These are phyloP conservation scores for Agelas oroides DNA, from an alignment of 37 sponge, comb jelly and placozoan species.

Conservation along the genomic window DNA sequence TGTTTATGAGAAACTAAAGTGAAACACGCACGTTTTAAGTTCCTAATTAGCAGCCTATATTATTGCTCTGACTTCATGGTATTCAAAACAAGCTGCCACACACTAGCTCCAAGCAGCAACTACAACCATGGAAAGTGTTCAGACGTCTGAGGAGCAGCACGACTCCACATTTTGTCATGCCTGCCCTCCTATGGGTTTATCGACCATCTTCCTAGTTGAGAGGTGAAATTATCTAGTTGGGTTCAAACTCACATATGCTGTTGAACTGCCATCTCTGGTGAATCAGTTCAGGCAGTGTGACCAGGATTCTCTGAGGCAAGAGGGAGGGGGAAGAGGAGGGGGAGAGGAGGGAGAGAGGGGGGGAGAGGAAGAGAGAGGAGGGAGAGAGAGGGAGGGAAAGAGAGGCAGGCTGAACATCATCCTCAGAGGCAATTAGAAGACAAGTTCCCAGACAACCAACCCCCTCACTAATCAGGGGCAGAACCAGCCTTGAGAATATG, in stretches of 20 bases:
- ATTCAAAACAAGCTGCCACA: too few species aligned
- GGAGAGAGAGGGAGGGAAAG: conserved; percentile 42
- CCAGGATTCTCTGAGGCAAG: conserved; percentile 60
- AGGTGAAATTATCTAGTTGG: too few species aligned
- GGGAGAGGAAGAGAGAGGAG: conserved; percentile 14
- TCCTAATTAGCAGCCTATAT: too few species aligned
- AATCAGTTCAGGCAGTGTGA: conserved; percentile 81
- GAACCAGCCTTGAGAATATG: not conserved
- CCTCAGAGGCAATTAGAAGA: not conserved
- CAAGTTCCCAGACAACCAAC: not conserved
- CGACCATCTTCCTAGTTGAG: too few species aligned
- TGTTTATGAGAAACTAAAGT: too few species aligned
- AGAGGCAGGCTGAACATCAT: conserved; percentile 15
- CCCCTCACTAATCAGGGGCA: not conserved
- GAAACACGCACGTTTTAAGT: too few species aligned
- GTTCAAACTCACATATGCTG: conserved; percentile 87
- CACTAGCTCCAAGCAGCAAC: too few species aligned
- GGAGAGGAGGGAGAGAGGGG: conserved; percentile 1
- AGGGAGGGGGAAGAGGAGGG: not conserved
- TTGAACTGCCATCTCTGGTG: conserved; percentile 86
- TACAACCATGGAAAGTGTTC: too few species aligned
- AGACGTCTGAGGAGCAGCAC: too few species aligned
- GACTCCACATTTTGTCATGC: too few species aligned
- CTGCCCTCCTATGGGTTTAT: too few species aligned
- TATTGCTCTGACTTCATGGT: too few species aligned